Base-by-base conservation (phyloP, 2,888 invertebrate genomes). In the Ischnus inquisitorius region DNA sequence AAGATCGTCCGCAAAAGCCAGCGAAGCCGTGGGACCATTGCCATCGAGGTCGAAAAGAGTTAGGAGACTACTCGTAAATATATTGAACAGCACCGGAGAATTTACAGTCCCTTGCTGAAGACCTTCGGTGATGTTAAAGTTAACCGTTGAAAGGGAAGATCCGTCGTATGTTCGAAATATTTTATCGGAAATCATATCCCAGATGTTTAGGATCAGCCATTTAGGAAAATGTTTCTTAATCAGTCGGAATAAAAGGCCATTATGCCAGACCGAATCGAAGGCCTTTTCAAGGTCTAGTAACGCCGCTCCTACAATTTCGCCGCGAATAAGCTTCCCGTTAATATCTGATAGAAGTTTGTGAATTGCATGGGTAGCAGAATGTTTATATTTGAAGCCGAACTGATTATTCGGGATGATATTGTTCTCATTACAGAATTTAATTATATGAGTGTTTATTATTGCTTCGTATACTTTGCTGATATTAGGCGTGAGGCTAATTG, bases 191-290 rank as follows among this genome's bases (percentile, higher is more conserved):
- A 54, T 22, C 54, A 54, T 54, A 19, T 54, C 54, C 54, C 54
- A 54, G 0, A 54, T 22, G 1, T 22, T 16, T 2, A 4, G 22
- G 1, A 54, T 19, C 1, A 54, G 22, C 8, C 19, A 8, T 3
- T 10, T 16, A 5, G 54, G 54, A 10, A 54, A 54, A 1, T 22
- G 28, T 12, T 67, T 74, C 67, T 1, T 8, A n/a, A 16, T n/a
- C 4, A 82, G 34, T 1, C 14, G 87, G 0, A 87, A 86, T 6
- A 87, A 10, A n/a, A 86, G 88, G 46, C 86, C 88, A 0, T 76
- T 2, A 0, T 80, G 75, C 5, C 84, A 64, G 0, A 34, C 28
- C 0, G 77, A 43, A 6, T 71, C 75, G 79, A 88, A 85, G 1
- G 69, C 84, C 51, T 85, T 80, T 67, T 88, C 86, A 1, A 72